These are phyloP conservation scores for Chrysopa pallens DNA, from an alignment of 1,140 invertebrate species.

Conservation along the genomic window DNA sequence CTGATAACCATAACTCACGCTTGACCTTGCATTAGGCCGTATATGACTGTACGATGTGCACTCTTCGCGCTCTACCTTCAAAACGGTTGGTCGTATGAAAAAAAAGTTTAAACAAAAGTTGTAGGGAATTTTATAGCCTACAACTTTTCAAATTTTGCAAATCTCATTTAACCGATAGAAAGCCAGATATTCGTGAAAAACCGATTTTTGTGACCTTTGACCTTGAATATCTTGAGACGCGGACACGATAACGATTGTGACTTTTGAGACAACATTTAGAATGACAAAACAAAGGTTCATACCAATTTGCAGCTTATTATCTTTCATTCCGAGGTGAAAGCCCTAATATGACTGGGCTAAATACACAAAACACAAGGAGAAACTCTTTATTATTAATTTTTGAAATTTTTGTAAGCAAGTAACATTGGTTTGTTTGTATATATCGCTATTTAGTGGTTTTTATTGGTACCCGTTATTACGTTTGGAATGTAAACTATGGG, in stretches of 20 bases:
- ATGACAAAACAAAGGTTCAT: neutral
- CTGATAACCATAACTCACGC: slow-evolving; percentile 1
- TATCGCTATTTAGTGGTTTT: too few species aligned
- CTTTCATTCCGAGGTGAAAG: slow-evolving; percentile 6
- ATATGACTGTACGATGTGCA: slow-evolving; percentile 1
- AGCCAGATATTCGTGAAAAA: slow-evolving; percentile 5
- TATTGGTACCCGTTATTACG: too few species aligned
- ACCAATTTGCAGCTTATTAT: slow-evolving; percentile 5
- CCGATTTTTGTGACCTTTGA: slow-evolving; percentile 6
- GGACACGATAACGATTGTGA: slow-evolving; percentile 4
- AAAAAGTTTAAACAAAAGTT: slow-evolving; percentile 4
- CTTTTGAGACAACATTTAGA: slow-evolving; percentile 5
- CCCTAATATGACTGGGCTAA: neutral
- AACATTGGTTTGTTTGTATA: too few species aligned
- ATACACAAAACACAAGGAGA: too few species aligned
- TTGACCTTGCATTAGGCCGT: slow-evolving; percentile 1
- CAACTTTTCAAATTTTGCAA: slow-evolving; percentile 5
- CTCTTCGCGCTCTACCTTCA: slow-evolving; percentile 4
- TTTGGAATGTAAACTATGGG: too few species aligned
- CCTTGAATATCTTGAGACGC: slow-evolving; percentile 6
- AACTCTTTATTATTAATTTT: too few species aligned
- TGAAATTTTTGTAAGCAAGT: too few species aligned
- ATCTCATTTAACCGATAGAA: slow-evolving; percentile 5
- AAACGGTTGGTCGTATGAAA: slow-evolving; percentile 8
- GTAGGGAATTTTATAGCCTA: slow-evolving; percentile 8